phyloP scores from a whole-genome alignment of 2,113 vertebrate genomes.

The Aix galericulata region DNA sequence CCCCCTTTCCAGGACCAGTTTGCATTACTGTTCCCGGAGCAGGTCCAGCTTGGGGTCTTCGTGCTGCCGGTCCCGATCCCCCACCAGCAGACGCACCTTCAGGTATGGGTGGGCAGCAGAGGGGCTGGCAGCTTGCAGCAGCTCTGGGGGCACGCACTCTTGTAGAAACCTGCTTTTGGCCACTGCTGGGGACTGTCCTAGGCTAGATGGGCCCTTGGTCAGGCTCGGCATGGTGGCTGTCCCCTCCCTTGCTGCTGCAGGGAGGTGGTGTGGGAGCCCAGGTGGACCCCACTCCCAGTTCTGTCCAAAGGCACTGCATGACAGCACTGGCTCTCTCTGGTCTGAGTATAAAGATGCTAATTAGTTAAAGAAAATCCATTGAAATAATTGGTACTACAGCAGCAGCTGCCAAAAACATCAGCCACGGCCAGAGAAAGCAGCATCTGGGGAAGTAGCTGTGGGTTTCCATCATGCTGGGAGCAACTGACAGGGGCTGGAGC shows the following conservation, averaged over 20 bases:
- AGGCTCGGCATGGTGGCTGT: background rate
- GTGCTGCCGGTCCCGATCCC: constrained; percentile 83
- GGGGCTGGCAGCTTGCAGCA: background rate
- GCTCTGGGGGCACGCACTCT: background rate
- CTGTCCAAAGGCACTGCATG: background rate
- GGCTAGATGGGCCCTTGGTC: background rate
- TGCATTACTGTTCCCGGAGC: constrained; percentile 73
- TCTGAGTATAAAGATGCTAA: background rate
- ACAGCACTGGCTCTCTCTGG: background rate
- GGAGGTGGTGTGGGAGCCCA: background rate
- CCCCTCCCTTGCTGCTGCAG: background rate
- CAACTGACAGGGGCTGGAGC: accelerated
- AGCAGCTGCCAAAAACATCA: background rate
- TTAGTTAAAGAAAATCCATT: background rate
- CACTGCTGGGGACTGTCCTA: background rate
- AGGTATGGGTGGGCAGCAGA: constrained; percentile 71
- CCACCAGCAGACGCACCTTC: constrained; percentile 82
- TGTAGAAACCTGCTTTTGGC: background rate
- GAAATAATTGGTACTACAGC: background rate
- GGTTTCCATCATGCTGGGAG: background rate
- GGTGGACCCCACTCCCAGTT: background rate
- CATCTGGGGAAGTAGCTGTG: background rate
- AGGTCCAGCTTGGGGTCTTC: constrained; percentile 78
- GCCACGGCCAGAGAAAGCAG: background rate
- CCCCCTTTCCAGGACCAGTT: constrained; percentile 67